Base-by-base conservation (phyloP, 2,888 invertebrate species). In the Protodeltote pygarga region DNA sequence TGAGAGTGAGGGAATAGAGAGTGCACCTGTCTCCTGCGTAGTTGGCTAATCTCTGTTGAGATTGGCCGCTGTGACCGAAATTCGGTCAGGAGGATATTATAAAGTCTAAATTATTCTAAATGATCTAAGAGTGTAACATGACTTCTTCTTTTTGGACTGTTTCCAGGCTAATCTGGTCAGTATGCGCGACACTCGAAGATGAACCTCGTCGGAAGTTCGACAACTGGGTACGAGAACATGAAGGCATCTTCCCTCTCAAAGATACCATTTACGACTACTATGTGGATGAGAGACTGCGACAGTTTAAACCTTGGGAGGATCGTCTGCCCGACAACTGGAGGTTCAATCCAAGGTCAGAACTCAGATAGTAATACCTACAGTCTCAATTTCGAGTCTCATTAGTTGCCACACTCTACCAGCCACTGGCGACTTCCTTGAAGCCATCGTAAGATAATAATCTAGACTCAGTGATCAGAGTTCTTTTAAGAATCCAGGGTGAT, bases 211-310 rank as follows among this genome's bases (percentile, higher is more conserved):
- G 93, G 27, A 95, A 94, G 81, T 93, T 98, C 61, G 97, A 97
- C 87, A 93, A 93, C 57, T 97, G 95, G 90, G 93, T 97, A 37
- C 93, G 97, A 25, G 96, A 97, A 83, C 93, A 95, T 73, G 96
- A 97, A 78, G 95, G 95, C 5, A 87, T 94, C 3, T 97, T 97
- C 87, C 98, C 98, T 0, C 93, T 97, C 28, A 96, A 96, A 74
- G 97, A 97, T 76, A 97, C 97, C 0, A 94, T 98, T 5, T 98
- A 96, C 81, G 98, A 98, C 81, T 98, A 98, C 84, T 97, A 93
- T 78, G 96, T 98, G n/a, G 97, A 98, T 73, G 93, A 94, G 21
- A 90, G 94, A 51, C 93, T 95, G 54, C 93, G 94, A 16, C 89
- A 93, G 47, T 96, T 97, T 86, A 88, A 93, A 34, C 94, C 95